These are phyloP conservation scores for Hippocampus mohnikei DNA, from an alignment of 2,113 vertebrate species.

Conservation along the genomic window DNA sequence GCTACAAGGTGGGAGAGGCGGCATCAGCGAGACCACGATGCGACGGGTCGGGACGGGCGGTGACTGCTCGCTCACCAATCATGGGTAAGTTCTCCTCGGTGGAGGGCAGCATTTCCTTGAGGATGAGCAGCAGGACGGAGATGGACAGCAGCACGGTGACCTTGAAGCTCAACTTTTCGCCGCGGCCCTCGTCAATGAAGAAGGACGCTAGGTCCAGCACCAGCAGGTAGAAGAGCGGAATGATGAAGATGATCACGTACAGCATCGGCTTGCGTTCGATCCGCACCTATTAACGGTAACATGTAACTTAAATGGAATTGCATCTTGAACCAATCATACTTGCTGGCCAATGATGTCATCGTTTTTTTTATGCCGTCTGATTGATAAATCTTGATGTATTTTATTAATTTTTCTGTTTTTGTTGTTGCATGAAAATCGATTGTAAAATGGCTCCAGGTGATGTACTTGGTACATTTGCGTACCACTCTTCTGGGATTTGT, in stretches of 20 bases:
- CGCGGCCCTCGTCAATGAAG: constrained; percentile 59
- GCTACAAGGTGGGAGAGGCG: constrained; percentile 46
- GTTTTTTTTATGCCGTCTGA: no score
- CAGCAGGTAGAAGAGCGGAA: constrained; percentile 68
- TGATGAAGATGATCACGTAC: constrained; percentile 73
- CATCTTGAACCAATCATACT: no score
- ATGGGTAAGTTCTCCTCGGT: constrained; percentile 67
- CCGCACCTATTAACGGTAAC: constrained; percentile 50
- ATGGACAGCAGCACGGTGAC: constrained; percentile 76
- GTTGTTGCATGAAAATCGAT: no score
- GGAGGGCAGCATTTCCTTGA: constrained; percentile 77
- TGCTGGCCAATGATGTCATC: no score
- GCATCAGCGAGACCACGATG: neutral
- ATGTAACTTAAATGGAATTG: no score
- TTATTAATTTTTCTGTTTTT: no score
- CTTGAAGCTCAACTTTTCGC: constrained; percentile 77
- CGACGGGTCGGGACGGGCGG: no score
- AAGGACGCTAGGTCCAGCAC: constrained; percentile 74
- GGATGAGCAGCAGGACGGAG: constrained; percentile 77
- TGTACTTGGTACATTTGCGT: no score
- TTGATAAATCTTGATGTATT: no score
- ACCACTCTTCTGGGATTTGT: no score
- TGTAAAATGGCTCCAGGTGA: no score
- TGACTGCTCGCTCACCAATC: constrained; percentile 66
- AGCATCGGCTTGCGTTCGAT: constrained; percentile 69